Evolutionary conservation across 2,888 invertebrate species (phyloP).

Genomic region (Patella caerulea): DNA sequence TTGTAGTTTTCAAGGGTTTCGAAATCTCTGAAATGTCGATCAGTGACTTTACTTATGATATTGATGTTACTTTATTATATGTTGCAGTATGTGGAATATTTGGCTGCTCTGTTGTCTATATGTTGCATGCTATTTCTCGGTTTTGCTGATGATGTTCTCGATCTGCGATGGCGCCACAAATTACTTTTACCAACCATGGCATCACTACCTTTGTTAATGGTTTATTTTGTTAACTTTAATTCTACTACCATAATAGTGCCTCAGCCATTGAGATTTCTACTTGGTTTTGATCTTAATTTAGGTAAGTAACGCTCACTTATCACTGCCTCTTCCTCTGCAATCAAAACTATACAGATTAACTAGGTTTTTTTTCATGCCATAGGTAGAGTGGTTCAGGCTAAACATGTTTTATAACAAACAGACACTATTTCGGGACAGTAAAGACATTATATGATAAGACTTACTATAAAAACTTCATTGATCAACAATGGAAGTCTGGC

Average conservation of each 20-base stretch:
- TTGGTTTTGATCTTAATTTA: constrained; percentile 87
- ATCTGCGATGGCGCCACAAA: constrained; percentile 92
- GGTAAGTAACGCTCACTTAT: constrained; percentile 75
- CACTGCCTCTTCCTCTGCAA: not conserved
- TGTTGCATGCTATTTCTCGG: constrained; percentile 98
- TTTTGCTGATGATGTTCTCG: constrained; percentile 98
- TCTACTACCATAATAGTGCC: constrained; percentile 95
- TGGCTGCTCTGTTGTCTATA: constrained; percentile 94
- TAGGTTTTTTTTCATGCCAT: too few species aligned
- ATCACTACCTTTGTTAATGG: constrained; percentile 95
- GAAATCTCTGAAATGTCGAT: too few species aligned
- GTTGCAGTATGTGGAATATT: constrained; percentile 90
- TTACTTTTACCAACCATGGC: constrained; percentile 96
- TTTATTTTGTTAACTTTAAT: constrained; percentile 97
- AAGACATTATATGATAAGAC: too few species aligned
- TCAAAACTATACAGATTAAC: not conserved
- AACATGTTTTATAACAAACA: too few species aligned
- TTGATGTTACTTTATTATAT: constrained; percentile 3
- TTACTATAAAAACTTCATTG: too few species aligned
- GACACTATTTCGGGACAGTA: too few species aligned
- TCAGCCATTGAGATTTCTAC: constrained; percentile 81
- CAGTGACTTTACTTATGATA: too few species aligned
- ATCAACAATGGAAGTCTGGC: too few species aligned
- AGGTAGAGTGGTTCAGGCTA: too few species aligned
- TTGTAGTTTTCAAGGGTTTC: too few species aligned